Evolutionary conservation across 2,888 invertebrate species (phyloP).

Genomic region (Candidula unifasciata): DNA sequence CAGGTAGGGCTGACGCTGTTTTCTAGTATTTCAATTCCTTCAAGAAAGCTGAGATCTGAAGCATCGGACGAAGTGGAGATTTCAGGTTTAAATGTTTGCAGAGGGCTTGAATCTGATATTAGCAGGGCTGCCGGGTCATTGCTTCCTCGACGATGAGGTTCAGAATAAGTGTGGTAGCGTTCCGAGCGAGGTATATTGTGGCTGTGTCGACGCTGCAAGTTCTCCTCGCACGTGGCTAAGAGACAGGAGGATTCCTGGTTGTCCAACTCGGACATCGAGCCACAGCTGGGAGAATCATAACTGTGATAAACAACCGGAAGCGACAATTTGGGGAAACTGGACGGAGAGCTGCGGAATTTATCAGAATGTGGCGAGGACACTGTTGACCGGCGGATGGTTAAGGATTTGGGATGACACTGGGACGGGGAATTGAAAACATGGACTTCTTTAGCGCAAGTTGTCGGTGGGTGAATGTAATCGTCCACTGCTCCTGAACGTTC

Average conservation of each 20-base stretch:
- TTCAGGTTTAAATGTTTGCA: slow-evolving; percentile 1
- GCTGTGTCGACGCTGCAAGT: slow-evolving; percentile 13
- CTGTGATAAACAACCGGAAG: slow-evolving; percentile 13
- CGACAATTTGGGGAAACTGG: background rate
- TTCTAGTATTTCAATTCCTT: slow-evolving; percentile 21
- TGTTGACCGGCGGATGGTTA: background rate
- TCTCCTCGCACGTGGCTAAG: background rate
- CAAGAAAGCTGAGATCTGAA: slow-evolving; percentile 37
- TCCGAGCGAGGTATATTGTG: slow-evolving; percentile 7
- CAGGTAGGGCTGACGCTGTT: slow-evolving; percentile 7
- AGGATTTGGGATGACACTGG: background rate
- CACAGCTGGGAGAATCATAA: background rate
- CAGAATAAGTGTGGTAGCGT: background rate
- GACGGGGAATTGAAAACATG: slow-evolving; percentile 24
- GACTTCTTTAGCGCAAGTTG: slow-evolving; percentile 1
- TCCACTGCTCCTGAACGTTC: slow-evolving; percentile 42
- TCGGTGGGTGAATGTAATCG: background rate
- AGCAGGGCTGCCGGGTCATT: background rate
- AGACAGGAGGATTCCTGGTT: background rate
- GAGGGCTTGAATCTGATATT: background rate
- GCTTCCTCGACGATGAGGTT: background rate
- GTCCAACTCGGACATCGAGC: background rate
- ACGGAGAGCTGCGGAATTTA: background rate
- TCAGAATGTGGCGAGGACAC: background rate
- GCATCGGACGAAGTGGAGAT: background rate